These are phyloP conservation scores for Nomada fucata DNA, from an alignment of 2,888 invertebrate genomes.

Conservation along the genomic window DNA sequence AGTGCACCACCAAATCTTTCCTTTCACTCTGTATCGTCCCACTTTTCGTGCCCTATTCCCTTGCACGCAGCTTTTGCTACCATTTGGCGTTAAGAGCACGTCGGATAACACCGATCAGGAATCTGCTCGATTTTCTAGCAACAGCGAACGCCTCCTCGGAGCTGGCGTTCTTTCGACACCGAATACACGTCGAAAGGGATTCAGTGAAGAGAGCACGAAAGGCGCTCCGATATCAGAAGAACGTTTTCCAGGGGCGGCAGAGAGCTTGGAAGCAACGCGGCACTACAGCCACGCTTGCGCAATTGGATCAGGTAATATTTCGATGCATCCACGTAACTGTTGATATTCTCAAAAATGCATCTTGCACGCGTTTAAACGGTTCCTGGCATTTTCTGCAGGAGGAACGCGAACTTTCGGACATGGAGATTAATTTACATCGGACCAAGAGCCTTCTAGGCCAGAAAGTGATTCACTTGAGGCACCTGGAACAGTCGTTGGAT, in stretches of 20 bases:
- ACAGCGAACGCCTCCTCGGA: slow-evolving; percentile 86
- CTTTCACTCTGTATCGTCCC: background rate
- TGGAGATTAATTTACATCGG: slow-evolving; percentile 93
- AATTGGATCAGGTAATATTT: slow-evolving; percentile 85
- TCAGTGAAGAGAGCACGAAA: slow-evolving; percentile 93
- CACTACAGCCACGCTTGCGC: slow-evolving; percentile 85
- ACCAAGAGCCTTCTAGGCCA: slow-evolving; percentile 92
- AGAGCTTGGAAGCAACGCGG: slow-evolving; percentile 86
- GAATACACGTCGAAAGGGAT: slow-evolving; percentile 92
- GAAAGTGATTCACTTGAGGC: slow-evolving; percentile 92
- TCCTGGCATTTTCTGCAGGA: slow-evolving; percentile 85
- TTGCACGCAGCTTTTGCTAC: slow-evolving; percentile 42
- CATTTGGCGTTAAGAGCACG: background rate
- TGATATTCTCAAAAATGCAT: no score
- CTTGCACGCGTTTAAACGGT: background rate
- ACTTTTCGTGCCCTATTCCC: slow-evolving; percentile 14
- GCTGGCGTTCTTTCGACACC: slow-evolving; percentile 92
- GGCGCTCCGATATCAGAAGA: slow-evolving; percentile 89
- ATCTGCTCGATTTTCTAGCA: slow-evolving; percentile 72
- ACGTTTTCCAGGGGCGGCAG: slow-evolving; percentile 88
- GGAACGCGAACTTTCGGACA: slow-evolving; percentile 92
- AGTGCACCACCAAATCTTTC: slow-evolving; percentile 58
- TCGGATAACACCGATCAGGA: slow-evolving; percentile 52
- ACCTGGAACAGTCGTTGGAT: slow-evolving; percentile 91
- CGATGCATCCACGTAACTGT: background rate